Evolutionary conservation across 2,797 vertebrate species (phyloP), one percentile per base, ranked within the genome.

Genomic region (Oryzias sinensis): DNA sequence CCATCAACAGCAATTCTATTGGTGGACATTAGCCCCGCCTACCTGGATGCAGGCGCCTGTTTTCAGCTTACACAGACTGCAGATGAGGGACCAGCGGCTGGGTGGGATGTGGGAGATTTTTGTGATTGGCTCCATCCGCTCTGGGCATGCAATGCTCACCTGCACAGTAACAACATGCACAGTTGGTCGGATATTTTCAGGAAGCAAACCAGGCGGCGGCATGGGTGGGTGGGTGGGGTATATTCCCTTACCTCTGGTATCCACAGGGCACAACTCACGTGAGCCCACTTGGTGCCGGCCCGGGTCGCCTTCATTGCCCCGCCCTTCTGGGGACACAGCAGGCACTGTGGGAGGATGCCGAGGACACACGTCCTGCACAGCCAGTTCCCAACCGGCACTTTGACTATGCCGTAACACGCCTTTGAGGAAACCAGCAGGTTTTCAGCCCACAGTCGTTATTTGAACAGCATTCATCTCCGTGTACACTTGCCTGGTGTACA

Each of bases 41-140:
- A 98, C 97, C 93, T 99, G 97, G 86, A 99, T 99, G 74, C 97
- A 99, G 25, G 97, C 97, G 4, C 97, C 97, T 1, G 95, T 99
- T 90, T 99, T 99, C 81, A 96, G 68, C 81, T 99, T 98, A 84
- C 97, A 99, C 68, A 99, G 91, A 72, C 90, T 98, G 88, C 97
- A 99, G 77, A 99, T 97, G 74, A 99, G 93, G 60, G 97, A 94
- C 97, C 97, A 99, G 73, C 97, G 94, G 76, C 97, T 98, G 24
- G 95, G 95, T 0, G 97, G 97, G 80, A 99, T 97, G 83, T 98
- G 97, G 62, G 97, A 99, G 49, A 99, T 92, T 88, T 99, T 99
- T 42, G 97, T 99, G 86, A 99, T 95, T 43, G 97, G 97, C 74
- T 99, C 97, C 97, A 99, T 99, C 76, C 97, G 93, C 87, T 98